phyloP scores from a whole-genome alignment of 2,888 invertebrate species.

The Clitarchus hookeri region DNA sequence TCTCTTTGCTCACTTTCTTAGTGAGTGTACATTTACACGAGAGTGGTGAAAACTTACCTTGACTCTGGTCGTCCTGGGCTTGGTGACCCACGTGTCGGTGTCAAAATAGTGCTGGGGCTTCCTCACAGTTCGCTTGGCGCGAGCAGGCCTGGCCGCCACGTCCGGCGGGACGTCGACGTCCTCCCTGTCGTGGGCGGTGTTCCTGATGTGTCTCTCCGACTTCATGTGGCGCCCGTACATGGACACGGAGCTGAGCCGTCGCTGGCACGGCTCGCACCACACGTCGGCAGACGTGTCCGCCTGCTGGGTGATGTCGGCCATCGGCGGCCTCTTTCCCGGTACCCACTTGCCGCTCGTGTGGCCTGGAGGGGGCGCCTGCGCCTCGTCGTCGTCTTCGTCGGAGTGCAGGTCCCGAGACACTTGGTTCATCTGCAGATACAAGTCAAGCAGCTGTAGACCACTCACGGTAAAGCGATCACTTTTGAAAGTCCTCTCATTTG shows the following conservation, averaged over 20 bases:
- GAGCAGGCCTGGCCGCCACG: constrained; percentile 28
- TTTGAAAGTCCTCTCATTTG: too few species aligned
- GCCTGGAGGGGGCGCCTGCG: constrained; percentile 45
- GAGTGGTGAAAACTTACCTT: too few species aligned
- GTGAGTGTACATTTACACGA: too few species aligned
- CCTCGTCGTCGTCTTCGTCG: constrained; percentile 56
- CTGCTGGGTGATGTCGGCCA: constrained; percentile 53
- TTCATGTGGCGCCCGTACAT: constrained; percentile 78
- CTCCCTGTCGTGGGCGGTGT: constrained; percentile 64
- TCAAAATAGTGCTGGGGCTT: constrained; percentile 41
- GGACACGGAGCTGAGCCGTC: constrained; percentile 71
- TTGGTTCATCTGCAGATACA: not conserved
- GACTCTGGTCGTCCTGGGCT: not conserved
- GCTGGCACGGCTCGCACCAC: constrained; percentile 82
- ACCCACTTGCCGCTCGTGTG: constrained; percentile 84
- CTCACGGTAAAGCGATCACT: too few species aligned
- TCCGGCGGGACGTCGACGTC: constrained; percentile 54
- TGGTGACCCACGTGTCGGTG: constrained; percentile 31
- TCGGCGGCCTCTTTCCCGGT: constrained; percentile 58
- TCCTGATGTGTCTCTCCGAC: constrained; percentile 72
- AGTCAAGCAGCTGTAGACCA: too few species aligned
- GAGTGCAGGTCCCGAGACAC: constrained; percentile 30
- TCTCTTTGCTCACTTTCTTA: too few species aligned
- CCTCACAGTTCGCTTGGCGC: constrained; percentile 44
- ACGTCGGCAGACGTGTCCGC: constrained; percentile 52